Percentiles rank a stretch among this genome's conserved stretches.
Conservation (phyloP, 2,113 vertebrate species). For the Calidris pygmaea region DNA sequence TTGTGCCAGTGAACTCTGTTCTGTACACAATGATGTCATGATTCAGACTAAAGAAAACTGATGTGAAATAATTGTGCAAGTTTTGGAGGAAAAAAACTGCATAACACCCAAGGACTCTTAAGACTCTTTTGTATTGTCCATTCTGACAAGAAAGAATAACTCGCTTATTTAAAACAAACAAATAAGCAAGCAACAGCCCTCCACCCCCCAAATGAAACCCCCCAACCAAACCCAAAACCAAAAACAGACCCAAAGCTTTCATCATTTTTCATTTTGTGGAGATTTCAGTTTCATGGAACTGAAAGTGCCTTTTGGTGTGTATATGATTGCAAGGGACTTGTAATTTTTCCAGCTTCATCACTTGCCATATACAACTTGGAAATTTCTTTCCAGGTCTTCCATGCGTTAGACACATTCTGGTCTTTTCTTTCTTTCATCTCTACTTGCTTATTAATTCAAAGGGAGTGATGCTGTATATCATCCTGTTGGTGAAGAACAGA, state of each 20-base stretch:
- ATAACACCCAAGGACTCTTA: background rate
- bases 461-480: background rate
- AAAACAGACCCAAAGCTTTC: background rate
- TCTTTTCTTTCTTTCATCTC: background rate
- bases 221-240: background rate
- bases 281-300: background rate
- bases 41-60: conserved; percentile 16
- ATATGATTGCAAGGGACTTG: background rate
- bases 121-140: background rate
- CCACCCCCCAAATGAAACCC: accelerated
- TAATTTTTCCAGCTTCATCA: background rate
- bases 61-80: conserved; percentile 3
- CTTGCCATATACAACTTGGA: background rate
- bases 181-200: background rate
- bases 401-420: background rate
- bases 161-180: background rate
- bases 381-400: background rate
- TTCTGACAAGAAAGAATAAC: background rate
- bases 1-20: conserved; percentile 29
- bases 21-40: conserved; percentile 10
- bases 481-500: background rate
- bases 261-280: background rate
- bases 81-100: background rate
- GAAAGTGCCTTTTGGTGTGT: background rate
- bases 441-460: background rate